Base-by-base conservation (phyloP, 2,888 invertebrate genomes). In the Sarcophaga carnaria region DNA sequence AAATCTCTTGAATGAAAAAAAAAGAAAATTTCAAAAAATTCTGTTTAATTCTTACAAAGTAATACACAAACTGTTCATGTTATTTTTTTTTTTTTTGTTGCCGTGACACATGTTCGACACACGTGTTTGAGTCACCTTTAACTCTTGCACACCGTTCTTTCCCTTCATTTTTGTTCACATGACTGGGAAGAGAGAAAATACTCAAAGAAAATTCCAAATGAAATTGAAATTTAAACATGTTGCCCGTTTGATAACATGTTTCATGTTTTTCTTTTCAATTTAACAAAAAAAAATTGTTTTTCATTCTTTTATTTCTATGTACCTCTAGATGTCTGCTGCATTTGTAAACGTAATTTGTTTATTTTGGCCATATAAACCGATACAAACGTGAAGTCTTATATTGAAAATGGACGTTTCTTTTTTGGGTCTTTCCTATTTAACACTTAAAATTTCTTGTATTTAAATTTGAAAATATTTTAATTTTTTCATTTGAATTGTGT, bases 121-220 rank as follows among this genome's bases (percentile, higher is more conserved):
- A 83, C 79, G 78, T 79, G 79, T 83, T 70, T 14, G 37, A 62
- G 20, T 25, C 79, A 83, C 78, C 79, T 83, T 79, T 70, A 75
- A 83, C 69, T n/a, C 27, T 54, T 3, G 27, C 47, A 67, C 62
- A 47, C 62, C 22, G 22, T 22, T 22, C 70, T 14, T 20, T 10
- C 20, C 22, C 10, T 75, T 70, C 54, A n/a, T 45, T 22, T 63
- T 47, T 60, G 12, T 74, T 80, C 47, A 45, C 80, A 66, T 45
- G 11, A 17, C 6, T 54, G 54, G 12, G 4, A 37, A 37, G 37
- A 10, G 10, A 45, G 22, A 64, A 69, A 17, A 54, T 70, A 25
- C 22, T 2, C n/a, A 59, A 59, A 47, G 45, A 1, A 63, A 37
- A 0, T 25, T 4, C 0, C 49, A 49, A n/a, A 70, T 64, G 22